phyloP scores from a whole-genome alignment of 2,888 invertebrate species.

The Monochamus alternatus region DNA sequence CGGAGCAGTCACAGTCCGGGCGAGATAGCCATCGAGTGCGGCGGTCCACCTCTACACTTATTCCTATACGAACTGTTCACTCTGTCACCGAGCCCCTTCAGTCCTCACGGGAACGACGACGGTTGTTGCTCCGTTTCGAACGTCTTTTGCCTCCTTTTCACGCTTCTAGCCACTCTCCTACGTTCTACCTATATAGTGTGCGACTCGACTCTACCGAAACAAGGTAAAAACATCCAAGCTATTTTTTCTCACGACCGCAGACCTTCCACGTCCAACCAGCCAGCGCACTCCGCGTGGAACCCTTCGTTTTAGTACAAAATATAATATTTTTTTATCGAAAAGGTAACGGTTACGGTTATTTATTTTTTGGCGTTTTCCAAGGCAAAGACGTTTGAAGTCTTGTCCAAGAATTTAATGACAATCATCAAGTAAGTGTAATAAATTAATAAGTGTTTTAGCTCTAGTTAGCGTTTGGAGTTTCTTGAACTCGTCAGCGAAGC shows the following conservation, averaged over 20 bases:
- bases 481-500: slow-evolving; percentile 57
- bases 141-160: slow-evolving; percentile 39
- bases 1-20: slow-evolving; percentile 71
- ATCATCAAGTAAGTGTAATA: slow-evolving; percentile 64
- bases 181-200: slow-evolving; percentile 26
- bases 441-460: slow-evolving; percentile 52
- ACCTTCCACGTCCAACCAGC: slow-evolving; percentile 16
- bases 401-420: slow-evolving; percentile 71
- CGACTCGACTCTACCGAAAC: slow-evolving; percentile 28
- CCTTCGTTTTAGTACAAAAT: slow-evolving; percentile 67
- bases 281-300: slow-evolving; percentile 46
- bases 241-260: slow-evolving; percentile 32
- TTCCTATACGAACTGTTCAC: slow-evolving; percentile 68
- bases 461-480: slow-evolving; percentile 46
- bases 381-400: slow-evolving; percentile 66
- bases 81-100: slow-evolving; percentile 64
- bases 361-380: slow-evolving; percentile 64
- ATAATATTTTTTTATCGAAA: slow-evolving; percentile 57
- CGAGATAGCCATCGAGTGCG: slow-evolving; percentile 75
- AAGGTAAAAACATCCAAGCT: slow-evolving; percentile 28
- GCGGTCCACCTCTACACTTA: slow-evolving; percentile 71
- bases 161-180: slow-evolving; percentile 22
- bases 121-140: slow-evolving; percentile 31
- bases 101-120: slow-evolving; percentile 30
- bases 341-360: slow-evolving; percentile 55